Evolutionary conservation across 2,888 invertebrate genomes (phyloP).

Genomic region (Chaitophorus viminalis): DNA sequence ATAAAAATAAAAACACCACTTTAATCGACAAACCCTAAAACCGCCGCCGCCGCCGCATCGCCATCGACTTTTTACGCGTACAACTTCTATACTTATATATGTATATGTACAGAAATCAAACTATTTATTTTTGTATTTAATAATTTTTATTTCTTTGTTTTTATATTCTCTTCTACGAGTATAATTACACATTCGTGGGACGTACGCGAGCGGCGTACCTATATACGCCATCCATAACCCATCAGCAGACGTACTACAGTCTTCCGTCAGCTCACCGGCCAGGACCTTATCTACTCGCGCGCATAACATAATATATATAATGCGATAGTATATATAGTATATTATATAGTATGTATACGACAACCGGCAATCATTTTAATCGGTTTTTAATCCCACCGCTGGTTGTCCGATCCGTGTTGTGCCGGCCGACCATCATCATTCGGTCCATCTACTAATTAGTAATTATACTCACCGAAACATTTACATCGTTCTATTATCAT

Average conservation of each 20-base stretch:
- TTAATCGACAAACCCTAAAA: slow-evolving; percentile 55
- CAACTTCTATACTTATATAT: not conserved
- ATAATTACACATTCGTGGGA: slow-evolving; percentile 40
- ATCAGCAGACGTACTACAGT: not conserved
- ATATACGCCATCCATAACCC: slow-evolving; percentile 44
- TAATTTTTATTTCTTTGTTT: slow-evolving; percentile 7
- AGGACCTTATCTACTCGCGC: not conserved
- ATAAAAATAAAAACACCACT: slow-evolving; percentile 46
- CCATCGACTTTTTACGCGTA: not conserved
- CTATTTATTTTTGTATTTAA: slow-evolving; percentile 34
- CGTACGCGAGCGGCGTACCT: slow-evolving; percentile 4
- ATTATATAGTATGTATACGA: not conserved
- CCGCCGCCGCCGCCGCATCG: not conserved
- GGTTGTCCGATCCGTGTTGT: not conserved
- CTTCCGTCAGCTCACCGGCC: not conserved
- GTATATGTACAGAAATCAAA: slow-evolving; percentile 27
- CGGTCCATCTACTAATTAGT: slow-evolving; percentile 41
- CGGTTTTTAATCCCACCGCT: slow-evolving; percentile 51
- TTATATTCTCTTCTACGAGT: slow-evolving; percentile 2
- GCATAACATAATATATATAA: not conserved
- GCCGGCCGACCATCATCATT: not conserved
- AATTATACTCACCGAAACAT: slow-evolving; percentile 18
- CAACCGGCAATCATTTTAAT: slow-evolving; percentile 59
- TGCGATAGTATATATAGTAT: no score
- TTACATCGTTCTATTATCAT: not conserved